A percentile compares a stretch with the other conserved stretches of the same genome.
Conservation (phyloP, 1,140 invertebrate species). For the Zophobas atratus region DNA sequence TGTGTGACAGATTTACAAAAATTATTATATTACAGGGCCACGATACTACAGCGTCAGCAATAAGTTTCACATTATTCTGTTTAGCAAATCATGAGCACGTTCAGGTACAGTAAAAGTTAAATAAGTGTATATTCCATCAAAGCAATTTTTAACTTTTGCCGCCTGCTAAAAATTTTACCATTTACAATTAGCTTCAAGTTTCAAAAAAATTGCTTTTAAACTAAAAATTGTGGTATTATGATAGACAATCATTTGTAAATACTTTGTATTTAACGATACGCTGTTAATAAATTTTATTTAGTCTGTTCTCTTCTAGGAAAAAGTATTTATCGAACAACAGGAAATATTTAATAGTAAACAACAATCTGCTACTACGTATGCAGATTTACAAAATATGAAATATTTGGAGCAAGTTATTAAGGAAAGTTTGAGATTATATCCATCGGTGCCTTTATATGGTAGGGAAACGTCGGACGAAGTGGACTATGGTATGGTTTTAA, state of each 20-base stretch:
- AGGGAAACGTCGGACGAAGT: constrained; percentile 71
- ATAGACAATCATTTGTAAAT: not conserved
- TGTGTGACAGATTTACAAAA: not conserved
- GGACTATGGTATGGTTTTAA: constrained; percentile 48
- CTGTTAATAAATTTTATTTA: not conserved
- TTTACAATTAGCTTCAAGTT: no score
- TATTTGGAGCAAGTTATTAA: constrained; percentile 71
- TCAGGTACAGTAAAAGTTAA: constrained; percentile 50
- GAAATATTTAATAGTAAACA: constrained; percentile 69
- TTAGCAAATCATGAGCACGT: constrained; percentile 64
- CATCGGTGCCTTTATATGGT: constrained; percentile 74
- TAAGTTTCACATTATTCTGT: constrained; percentile 64
- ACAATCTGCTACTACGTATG: constrained; percentile 68
- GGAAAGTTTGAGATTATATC: constrained; percentile 67
- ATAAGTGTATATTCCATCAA: no score
- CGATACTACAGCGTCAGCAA: constrained; percentile 67
- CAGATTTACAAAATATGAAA: constrained; percentile 64
- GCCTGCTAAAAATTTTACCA: no score
- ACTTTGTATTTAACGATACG: not conserved
- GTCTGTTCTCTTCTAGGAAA: constrained; percentile 56
- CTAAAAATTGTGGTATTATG: no score
- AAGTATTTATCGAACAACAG: constrained; percentile 70
- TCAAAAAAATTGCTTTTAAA: not conserved
- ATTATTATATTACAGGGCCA: constrained; percentile 64
- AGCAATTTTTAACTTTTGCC: no score